Evolutionary conservation across 2,888 invertebrate species (phyloP).

Genomic region (Agrotis segetum): DNA sequence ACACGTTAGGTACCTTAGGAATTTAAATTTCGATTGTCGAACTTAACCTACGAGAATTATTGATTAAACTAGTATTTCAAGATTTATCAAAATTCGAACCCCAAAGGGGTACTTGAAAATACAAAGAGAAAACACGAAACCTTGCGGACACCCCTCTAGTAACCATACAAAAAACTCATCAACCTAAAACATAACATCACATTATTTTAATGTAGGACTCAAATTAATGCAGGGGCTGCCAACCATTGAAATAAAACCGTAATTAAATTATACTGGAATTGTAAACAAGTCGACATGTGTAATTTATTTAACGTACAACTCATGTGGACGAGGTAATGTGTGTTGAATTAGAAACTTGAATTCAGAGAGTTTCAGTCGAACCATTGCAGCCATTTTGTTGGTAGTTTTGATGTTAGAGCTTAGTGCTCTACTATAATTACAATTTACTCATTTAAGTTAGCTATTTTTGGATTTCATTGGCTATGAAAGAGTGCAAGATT

Average conservation of each 20-base stretch:
- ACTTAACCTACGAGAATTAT: too few relatives aligned
- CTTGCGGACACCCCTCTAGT: background rate
- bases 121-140: too few relatives aligned
- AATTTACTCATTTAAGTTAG: constrained; percentile 15
- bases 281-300: constrained; percentile 63
- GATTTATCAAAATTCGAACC: too few relatives aligned
- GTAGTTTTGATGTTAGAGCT: constrained; percentile 40
- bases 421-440: constrained; percentile 18
- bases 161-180: constrained; percentile 9
- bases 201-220: constrained; percentile 37
- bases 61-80: too few relatives aligned
- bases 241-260: constrained; percentile 68
- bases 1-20: too few relatives aligned
- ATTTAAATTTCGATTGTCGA: too few relatives aligned
- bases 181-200: constrained; percentile 30
- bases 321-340: constrained; percentile 58
- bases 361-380: constrained; percentile 37
- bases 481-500: too few relatives aligned
- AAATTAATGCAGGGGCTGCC: constrained; percentile 51
- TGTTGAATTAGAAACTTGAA: constrained; percentile 54
- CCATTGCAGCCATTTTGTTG: constrained; percentile 43
- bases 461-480: background rate
- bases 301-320: constrained; percentile 66
- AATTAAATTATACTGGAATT: constrained; percentile 66
- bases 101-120: too few relatives aligned